Evolutionary conservation across 2,797 vertebrate genomes (phyloP), one percentile per base, ranked within the genome.

Genomic region (Babyrousa celebensis): DNA sequence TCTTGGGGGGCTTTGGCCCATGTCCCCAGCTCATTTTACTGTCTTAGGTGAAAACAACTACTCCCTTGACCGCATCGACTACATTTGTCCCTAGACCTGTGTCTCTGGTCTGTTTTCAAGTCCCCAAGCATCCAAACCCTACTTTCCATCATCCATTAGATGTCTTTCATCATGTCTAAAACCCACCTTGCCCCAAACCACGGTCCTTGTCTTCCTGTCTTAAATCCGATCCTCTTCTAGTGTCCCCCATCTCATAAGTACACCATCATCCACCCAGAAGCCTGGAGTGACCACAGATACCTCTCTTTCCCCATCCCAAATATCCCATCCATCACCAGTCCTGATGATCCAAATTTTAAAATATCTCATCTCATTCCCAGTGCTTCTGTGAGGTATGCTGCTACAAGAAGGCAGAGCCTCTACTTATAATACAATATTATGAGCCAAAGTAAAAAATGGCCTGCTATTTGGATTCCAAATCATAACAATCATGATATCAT

Each of bases 381-480:
- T 68, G 54, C 29, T 75, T 88, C 15, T 40, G 25, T 67, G 52
- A 68, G 60, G 11, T 48, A 75, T 12, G 3, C 27, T 62, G 75
- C 17, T 60, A 14, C 4, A 2, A 32, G 60, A 68, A 54, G 56
- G 16, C 12, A 84, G 77, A 87, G 74, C 9, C 12, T 54, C 3
- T 84, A 75, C 27, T 54, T 21, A 25, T 9, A 67, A 56, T 12
- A 56, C 18, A 36, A 15, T 29, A 75, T 60, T 29, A 10, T 23
- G 15, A 74, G 20, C 25, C 67, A 43, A 62, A 96, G 83, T 5
- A 94, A 83, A 94, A 83, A 70, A 48, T 36, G 21, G n/a, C 20
- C 29, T 78, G 20, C 3, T 87, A 25, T 52, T 77, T 83, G 32
- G 21, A 27, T 86, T 93, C 68, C 43, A 89, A 84, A 36, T 67